Evolutionary conservation across 2,797 vertebrate species (phyloP).

Genomic region (Hafferia zeledoni): DNA sequence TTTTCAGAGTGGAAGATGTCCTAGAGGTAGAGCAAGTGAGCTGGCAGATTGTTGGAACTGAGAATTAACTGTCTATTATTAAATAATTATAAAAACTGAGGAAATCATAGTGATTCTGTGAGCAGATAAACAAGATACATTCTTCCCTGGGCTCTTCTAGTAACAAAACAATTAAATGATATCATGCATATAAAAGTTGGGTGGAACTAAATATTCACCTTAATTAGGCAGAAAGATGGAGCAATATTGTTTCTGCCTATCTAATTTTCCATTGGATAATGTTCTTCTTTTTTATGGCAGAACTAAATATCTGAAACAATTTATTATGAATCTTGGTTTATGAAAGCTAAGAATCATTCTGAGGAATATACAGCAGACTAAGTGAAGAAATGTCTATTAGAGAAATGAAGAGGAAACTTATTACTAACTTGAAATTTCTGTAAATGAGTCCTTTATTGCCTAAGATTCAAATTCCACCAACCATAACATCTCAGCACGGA

Average conservation of each 20-base stretch:
- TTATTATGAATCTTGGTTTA: constrained; percentile 1
- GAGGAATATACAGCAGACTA: constrained; percentile 4
- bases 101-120: background rate
- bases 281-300: background rate
- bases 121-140: background rate
- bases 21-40: background rate
- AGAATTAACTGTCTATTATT: background rate
- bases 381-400: background rate
- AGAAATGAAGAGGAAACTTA: background rate
- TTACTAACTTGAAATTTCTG: background rate
- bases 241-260: constrained; percentile 15
- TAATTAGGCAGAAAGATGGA: constrained; percentile 30
- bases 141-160: background rate
- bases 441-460: background rate
- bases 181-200: background rate
- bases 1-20: background rate
- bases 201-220: constrained; percentile 10
- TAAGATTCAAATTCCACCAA: background rate
- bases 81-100: background rate
- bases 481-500: background rate
- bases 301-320: constrained; percentile 33
- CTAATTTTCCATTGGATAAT: constrained; percentile 6
- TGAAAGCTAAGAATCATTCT: constrained; percentile 34
- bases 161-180: constrained; percentile 9
- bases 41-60: background rate